Evolutionary conservation across 2,113 vertebrate species (phyloP).

Genomic region (Ceyx margarethae): DNA sequence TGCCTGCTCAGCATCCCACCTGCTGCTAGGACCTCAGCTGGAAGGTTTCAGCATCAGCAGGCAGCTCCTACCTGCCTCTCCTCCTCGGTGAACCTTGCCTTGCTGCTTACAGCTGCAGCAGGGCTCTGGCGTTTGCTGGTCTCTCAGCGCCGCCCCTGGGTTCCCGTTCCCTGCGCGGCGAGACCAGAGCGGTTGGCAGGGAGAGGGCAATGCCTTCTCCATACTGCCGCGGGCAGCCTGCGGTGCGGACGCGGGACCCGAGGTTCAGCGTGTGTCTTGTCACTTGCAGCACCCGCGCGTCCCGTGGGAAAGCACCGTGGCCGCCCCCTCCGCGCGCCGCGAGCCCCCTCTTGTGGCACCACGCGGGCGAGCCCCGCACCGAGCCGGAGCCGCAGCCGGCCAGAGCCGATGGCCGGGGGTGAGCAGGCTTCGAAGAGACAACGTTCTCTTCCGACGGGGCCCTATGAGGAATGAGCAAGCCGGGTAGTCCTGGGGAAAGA

Average conservation of each 20-base stretch:
- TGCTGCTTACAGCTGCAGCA: neutral
- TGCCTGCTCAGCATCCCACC: neutral
- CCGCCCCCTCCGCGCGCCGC: neutral
- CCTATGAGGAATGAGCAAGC: too few species aligned
- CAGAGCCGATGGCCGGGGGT: accelerated
- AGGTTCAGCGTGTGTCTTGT: accelerated
- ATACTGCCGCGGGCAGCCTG: neutral
- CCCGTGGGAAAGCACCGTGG: neutral
- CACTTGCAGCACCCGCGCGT: neutral
- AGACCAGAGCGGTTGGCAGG: accelerated
- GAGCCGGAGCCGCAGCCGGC: neutral
- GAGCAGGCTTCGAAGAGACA: accelerated
- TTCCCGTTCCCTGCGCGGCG: accelerated
- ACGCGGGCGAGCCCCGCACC: accelerated
- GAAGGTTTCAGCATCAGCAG: neutral
- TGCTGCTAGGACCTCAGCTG: neutral
- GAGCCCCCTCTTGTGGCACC: constrained; percentile 18
- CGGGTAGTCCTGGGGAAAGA: neutral
- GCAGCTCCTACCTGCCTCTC: neutral
- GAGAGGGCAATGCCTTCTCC: neutral
- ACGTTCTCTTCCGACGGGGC: accelerated
- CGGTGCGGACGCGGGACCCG: accelerated
- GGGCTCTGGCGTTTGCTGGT: accelerated
- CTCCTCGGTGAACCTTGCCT: neutral
- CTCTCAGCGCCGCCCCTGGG: neutral